Base-by-base conservation (phyloP, 2,888 invertebrate genomes). In the Cyclophora punctaria region DNA sequence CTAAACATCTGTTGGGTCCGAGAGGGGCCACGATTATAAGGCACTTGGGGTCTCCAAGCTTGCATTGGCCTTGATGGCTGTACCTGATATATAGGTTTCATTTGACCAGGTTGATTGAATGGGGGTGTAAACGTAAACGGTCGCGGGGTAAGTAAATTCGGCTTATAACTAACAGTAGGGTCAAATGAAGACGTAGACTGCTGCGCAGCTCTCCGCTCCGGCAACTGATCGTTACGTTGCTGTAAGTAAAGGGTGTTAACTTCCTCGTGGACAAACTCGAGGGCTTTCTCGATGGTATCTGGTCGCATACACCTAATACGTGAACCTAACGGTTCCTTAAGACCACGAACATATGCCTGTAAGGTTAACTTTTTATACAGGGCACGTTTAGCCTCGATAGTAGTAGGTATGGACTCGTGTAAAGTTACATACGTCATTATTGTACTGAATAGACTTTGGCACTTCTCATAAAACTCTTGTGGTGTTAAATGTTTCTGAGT, bases 231-330 rank as follows among this genome's bases (percentile, higher is more conserved):
- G 41, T 41, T 4, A 3, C 41, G 41, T 7, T 7, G 41, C 41
- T 41, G 41, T 3, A 41, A 3, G 2, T 41, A 41, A 3, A 41
- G 7, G 1, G 41, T 41, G 7, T 41, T 41, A 3, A 41, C 7
- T 7, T 41, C 41, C 7, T 41, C 41, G 7, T 41, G 41, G 3
- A 41, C 41, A 7, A 2, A 41, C 7, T 41, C 41, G 52, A 20
- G 20, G 20, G 20, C 20, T 20, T 20, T 20, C 20, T 20, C 20
- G 1, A 20, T 20, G 20, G 20, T 52, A 4, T 53, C 53, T 2
- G 58, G 57, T 7, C 56, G 41, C 58, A 60, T 58, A 35, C 60
- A 58, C 2, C 54, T 53, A 56, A 41, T 2, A 20, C 56, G 53
- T 3, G 52, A 59, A 0, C 57, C 56, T 35, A 60, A 35, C 3